A percentile compares a stretch with the other conserved stretches of the same genome.
These are phyloP conservation scores for Emesis russula DNA, from an alignment of 2,888 invertebrate genomes.

Conservation along the genomic window DNA sequence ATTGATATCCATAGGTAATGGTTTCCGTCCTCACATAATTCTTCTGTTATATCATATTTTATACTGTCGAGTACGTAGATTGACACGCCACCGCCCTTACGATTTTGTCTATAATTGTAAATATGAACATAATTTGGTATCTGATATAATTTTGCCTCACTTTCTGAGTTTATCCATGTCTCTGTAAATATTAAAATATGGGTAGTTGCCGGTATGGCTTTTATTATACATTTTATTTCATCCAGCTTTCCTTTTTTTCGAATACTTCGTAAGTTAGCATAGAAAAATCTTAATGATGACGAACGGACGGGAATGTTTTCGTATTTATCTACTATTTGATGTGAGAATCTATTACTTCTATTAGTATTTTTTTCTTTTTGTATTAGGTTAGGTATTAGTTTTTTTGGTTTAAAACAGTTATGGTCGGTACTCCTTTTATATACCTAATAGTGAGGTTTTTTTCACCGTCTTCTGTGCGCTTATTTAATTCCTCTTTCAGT, in stretches of 20 bases:
- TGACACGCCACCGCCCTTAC: too few relatives aligned
- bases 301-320: slow-evolving; percentile 60
- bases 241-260: slow-evolving; percentile 64
- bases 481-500: slow-evolving; percentile 53
- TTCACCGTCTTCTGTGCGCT: slow-evolving; percentile 51
- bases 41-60: too few relatives aligned
- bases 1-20: too few relatives aligned
- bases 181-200: slow-evolving; percentile 57
- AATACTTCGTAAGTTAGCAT: slow-evolving; percentile 51
- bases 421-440: slow-evolving; percentile 50
- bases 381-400: not conserved
- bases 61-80: too few relatives aligned
- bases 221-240: slow-evolving; percentile 72
- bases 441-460: slow-evolving; percentile 52
- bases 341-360: slow-evolving; percentile 13
- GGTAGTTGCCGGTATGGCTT: slow-evolving; percentile 49
- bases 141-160: too few relatives aligned
- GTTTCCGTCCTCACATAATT: too few relatives aligned
- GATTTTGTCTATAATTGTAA: too few relatives aligned
- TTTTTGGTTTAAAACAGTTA: slow-evolving; percentile 26
- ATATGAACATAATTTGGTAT: too few relatives aligned
- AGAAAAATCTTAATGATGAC: not conserved
- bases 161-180: not conserved
- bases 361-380: not conserved
- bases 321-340: slow-evolving; percentile 56